A percentile compares a stretch with the other conserved stretches of the same genome.
These are phyloP conservation scores for Drosophila helvetica DNA, from an alignment of 2,888 invertebrate species.

Conservation along the genomic window DNA sequence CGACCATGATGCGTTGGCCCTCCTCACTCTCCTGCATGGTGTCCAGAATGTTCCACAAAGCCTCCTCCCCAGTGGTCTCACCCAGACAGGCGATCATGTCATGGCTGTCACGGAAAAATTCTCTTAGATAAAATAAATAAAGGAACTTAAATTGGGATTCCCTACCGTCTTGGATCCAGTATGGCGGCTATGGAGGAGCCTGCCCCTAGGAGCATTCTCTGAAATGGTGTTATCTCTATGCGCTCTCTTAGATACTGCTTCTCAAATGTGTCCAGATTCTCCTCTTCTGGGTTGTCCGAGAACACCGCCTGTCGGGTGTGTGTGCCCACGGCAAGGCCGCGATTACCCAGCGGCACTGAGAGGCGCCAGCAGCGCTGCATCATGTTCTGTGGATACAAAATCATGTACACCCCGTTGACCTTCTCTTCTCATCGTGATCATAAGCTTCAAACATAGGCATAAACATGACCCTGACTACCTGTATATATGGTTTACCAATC, in stretches of 20 bases:
- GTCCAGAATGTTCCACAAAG: conserved; percentile 89
- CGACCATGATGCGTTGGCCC: conserved; percentile 89
- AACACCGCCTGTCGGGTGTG: conserved; percentile 17
- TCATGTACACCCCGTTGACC: conserved; percentile 50
- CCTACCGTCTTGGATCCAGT: conserved; percentile 88
- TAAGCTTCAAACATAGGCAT: conserved; percentile 37
- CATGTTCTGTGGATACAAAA: conserved; percentile 52
- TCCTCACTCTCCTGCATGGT: conserved; percentile 91
- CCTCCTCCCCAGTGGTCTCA: conserved; percentile 92
- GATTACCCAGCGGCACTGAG: conserved; percentile 33
- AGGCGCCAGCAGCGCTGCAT: conserved; percentile 54
- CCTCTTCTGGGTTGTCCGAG: conserved; percentile 39
- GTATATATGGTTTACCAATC: conserved; percentile 39
- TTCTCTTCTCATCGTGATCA: conserved; percentile 44
- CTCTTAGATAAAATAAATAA: background rate
- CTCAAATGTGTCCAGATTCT: conserved; percentile 84
- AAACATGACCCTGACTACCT: conserved; percentile 63
- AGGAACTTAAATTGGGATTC: background rate
- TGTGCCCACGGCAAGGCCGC: conserved; percentile 1
- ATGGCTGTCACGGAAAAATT: conserved; percentile 84
- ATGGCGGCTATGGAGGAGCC: conserved; percentile 95
- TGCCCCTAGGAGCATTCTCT: conserved; percentile 90
- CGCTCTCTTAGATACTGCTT: conserved; percentile 87
- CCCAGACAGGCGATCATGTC: conserved; percentile 98
- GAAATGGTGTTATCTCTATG: conserved; percentile 88